Percentiles rank a stretch among this genome's conserved stretches.
Evolutionary conservation across 2,888 invertebrate species (phyloP).

Genomic region (Trichogramma evanescens): DNA sequence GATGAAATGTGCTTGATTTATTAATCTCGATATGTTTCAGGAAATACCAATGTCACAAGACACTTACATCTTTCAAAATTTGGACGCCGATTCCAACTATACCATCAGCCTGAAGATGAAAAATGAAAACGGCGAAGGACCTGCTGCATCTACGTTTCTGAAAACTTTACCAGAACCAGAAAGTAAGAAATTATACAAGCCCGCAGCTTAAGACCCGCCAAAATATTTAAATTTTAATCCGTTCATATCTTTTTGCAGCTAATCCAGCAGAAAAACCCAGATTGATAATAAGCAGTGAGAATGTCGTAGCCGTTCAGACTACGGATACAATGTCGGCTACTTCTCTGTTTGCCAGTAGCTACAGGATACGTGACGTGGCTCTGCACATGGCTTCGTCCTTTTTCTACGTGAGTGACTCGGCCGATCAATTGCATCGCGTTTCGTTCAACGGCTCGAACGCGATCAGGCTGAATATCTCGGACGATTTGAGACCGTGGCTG

Average conservation of each 20-base stretch:
- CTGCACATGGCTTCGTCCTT: slow-evolving; percentile 67
- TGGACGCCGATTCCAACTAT: slow-evolving; percentile 66
- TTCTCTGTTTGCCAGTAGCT: background rate
- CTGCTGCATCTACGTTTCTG: slow-evolving; percentile 58
- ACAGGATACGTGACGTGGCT: slow-evolving; percentile 59
- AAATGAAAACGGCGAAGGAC: slow-evolving; percentile 75
- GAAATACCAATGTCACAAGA: slow-evolving; percentile 69
- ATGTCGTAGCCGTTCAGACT: slow-evolving; percentile 61
- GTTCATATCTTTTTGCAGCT: slow-evolving; percentile 46
- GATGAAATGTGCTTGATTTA: slow-evolving; percentile 7
- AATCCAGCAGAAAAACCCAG: slow-evolving; percentile 63
- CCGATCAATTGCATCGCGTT: slow-evolving; percentile 57
- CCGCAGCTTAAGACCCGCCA: background rate
- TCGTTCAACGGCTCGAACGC: slow-evolving; percentile 48
- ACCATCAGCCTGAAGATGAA: slow-evolving; percentile 72
- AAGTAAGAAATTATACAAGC: slow-evolving; percentile 29
- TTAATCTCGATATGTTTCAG: slow-evolving; percentile 46
- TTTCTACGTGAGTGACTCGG: slow-evolving; percentile 71
- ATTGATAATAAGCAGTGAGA: slow-evolving; percentile 63
- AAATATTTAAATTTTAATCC: background rate
- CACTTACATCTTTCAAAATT: slow-evolving; percentile 67
- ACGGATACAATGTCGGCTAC: slow-evolving; percentile 35
- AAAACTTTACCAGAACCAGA: slow-evolving; percentile 65
- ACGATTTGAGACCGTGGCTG: slow-evolving; percentile 61
- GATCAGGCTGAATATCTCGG: slow-evolving; percentile 42